phyloP scores from a whole-genome alignment of 23 tunicate species.

The Corella eumyota region DNA sequence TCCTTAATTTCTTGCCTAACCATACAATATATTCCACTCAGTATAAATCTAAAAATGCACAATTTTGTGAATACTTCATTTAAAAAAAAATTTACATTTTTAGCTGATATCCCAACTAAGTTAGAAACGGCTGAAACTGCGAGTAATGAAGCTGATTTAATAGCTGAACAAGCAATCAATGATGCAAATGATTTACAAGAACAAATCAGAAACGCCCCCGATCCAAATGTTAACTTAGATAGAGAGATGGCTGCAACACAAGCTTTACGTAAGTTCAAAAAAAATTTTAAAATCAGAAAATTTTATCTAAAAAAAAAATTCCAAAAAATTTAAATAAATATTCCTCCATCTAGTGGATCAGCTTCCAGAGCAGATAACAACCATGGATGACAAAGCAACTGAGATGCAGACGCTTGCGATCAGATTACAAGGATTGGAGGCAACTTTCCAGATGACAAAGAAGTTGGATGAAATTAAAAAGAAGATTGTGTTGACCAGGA shows the following conservation, averaged over 20 bases:
- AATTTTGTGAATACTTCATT: too few species aligned
- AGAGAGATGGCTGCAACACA: conserved; percentile 12
- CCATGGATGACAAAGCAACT: neutral
- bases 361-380: too few species aligned
- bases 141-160: neutral
- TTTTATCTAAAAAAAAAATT: too few species aligned
- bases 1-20: too few species aligned
- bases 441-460: conserved; percentile 18
- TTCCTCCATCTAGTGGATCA: too few species aligned
- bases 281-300: too few species aligned
- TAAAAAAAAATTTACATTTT: too few species aligned
- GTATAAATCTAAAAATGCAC: too few species aligned
- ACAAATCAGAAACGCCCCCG: conserved; percentile 35
- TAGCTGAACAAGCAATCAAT: conserved; percentile 1
- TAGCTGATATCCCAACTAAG: too few species aligned
- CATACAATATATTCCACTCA: too few species aligned
- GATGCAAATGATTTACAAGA: conserved; percentile 38
- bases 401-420: neutral
- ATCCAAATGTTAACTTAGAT: conserved; percentile 23
- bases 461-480: conserved; percentile 41
- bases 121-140: neutral
- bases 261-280: conserved; percentile 21
- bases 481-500: conserved; percentile 48
- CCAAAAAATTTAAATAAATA: too few species aligned
- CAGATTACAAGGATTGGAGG: conserved; percentile 10